phyloP scores from a whole-genome alignment of 2,797 vertebrate genomes.

The Dallia pectoralis region DNA sequence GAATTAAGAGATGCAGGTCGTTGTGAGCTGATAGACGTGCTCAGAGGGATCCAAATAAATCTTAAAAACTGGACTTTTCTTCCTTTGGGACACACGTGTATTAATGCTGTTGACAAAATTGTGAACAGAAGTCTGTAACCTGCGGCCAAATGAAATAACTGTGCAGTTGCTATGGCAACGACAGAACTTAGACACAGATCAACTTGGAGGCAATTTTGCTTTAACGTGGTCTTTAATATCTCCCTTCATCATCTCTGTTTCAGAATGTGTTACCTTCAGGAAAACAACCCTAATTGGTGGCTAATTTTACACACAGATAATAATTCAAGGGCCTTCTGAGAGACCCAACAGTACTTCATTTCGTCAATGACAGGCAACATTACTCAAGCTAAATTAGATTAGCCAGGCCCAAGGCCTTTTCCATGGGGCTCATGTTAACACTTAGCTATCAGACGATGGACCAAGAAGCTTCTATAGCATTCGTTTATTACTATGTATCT shows the following conservation, averaged over 20 bases:
- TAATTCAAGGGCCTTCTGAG: conserved; percentile 49
- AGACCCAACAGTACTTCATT: conserved; percentile 51
- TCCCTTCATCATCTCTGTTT: conserved; percentile 32
- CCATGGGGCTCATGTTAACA: conserved; percentile 65
- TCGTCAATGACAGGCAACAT: conserved; percentile 67
- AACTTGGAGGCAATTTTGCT: conserved; percentile 22
- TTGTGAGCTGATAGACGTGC: too few relatives aligned
- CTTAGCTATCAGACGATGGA: conserved; percentile 45
- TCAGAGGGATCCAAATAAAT: too few relatives aligned
- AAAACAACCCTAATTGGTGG: conserved; percentile 64
- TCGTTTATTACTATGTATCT: not conserved
- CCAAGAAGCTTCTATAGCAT: conserved; percentile 17
- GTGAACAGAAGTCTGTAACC: too few relatives aligned
- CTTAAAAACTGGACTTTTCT: too few relatives aligned
- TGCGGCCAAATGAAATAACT: too few relatives aligned
- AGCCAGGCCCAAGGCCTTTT: conserved; percentile 54
- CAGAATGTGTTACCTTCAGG: conserved; percentile 34
- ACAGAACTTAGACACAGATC: conserved; percentile 16
- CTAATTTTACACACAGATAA: conserved; percentile 65
- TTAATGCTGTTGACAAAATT: too few relatives aligned
- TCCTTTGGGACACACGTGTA: too few relatives aligned
- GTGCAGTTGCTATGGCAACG: too few relatives aligned
- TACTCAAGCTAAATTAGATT: conserved; percentile 72
- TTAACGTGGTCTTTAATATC: conserved; percentile 13
- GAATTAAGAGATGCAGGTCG: too few relatives aligned